phyloP scores from a whole-genome alignment of 2,797 vertebrate species.

The Parotocinclus haroldoi region DNA sequence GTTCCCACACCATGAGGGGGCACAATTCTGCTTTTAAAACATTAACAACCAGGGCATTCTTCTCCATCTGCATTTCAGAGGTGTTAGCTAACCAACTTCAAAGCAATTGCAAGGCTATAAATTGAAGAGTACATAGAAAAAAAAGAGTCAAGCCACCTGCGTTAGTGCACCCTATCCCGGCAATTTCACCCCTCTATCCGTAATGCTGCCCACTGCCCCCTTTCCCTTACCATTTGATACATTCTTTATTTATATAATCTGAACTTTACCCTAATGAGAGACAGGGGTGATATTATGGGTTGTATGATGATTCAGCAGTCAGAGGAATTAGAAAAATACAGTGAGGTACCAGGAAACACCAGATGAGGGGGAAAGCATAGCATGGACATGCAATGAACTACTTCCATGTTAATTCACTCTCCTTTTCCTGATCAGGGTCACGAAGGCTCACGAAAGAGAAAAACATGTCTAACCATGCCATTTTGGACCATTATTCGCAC shows the following conservation, averaged over 20 bases:
- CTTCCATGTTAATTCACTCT: not conserved
- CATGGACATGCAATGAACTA: no score
- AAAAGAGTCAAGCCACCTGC: conserved; percentile 52
- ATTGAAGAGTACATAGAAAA: conserved; percentile 49
- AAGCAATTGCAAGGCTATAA: conserved; percentile 55
- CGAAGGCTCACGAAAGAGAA: no score
- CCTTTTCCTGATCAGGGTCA: no score
- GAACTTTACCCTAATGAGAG: conserved; percentile 41
- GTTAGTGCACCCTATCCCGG: conserved; percentile 43
- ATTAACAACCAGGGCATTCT: conserved; percentile 39
- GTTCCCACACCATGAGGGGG: conserved; percentile 38
- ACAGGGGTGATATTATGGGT: conserved; percentile 26
- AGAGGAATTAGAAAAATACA: conserved; percentile 31
- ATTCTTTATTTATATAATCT: conserved; percentile 46
- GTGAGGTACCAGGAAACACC: conserved; percentile 8
- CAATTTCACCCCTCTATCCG: conserved; percentile 39
- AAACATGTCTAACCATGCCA: no score
- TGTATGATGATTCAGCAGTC: conserved; percentile 36
- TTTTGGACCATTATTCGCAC: no score
- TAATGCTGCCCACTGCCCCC: conserved; percentile 28
- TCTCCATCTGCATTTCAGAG: conserved; percentile 54
- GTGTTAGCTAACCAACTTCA: conserved; percentile 53
- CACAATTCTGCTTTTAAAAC: conserved; percentile 43
- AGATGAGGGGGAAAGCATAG: no score
- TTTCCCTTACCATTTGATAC: conserved; percentile 29